These are phyloP conservation scores for Aphidoletes aphidimyza DNA, from an alignment of 2,888 invertebrate species.

Conservation along the genomic window DNA sequence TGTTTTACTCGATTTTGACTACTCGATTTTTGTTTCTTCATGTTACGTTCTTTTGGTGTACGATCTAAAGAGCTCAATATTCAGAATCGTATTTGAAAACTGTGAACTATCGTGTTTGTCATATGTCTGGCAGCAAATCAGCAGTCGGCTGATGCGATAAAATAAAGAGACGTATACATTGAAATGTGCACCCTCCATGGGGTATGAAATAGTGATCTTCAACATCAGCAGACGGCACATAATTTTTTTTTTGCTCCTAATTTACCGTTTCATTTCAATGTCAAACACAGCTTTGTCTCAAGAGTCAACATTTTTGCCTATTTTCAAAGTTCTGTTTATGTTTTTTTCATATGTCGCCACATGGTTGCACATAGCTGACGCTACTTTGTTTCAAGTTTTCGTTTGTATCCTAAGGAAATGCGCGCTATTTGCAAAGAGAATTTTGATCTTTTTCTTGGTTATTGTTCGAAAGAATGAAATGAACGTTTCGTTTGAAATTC, in stretches of 20 bases:
- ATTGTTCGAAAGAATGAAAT: conserved; percentile 5
- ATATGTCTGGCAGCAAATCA: conserved; percentile 40
- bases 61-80: neutral
- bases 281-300: conserved; percentile 3
- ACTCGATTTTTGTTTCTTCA: neutral
- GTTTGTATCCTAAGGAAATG: neutral
- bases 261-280: conserved; percentile 51
- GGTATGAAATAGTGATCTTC: neutral
- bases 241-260: neutral
- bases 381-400: neutral
- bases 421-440: neutral
- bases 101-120: conserved; percentile 38
- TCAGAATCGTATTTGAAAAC: neutral
- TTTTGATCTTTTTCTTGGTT: too few species aligned
- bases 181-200: conserved; percentile 34
- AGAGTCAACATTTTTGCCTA: neutral
- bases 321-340: neutral
- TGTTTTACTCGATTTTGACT: neutral
- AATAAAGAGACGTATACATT: neutral
- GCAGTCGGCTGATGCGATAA: conserved; percentile 17
- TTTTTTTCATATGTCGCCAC: conserved; percentile 33
- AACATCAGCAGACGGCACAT: neutral
- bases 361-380: neutral
- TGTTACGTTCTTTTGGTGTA: neutral
- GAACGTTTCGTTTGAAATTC: neutral